Evolutionary conservation across 2,888 invertebrate genomes (phyloP).

Genomic region (Pimpla rufipes): DNA sequence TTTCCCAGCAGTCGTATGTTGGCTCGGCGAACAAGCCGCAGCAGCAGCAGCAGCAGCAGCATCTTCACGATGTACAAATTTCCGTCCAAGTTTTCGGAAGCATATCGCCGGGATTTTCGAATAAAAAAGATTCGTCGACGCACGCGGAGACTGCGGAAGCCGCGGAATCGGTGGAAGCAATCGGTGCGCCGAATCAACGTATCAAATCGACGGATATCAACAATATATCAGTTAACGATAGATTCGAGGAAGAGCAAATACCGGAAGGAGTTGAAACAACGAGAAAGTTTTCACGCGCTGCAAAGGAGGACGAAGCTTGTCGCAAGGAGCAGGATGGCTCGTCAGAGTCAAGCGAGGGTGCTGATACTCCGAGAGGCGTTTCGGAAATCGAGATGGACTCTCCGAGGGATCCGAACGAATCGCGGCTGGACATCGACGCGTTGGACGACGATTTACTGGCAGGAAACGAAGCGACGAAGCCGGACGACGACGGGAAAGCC

Average conservation of each 20-base stretch:
- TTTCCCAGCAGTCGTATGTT: conserved; percentile 75
- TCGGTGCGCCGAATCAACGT: background rate
- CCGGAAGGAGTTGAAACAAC: conserved; percentile 13
- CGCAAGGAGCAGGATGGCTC: conserved; percentile 76
- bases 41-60: conserved; percentile 28
- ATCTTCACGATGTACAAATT: conserved; percentile 61
- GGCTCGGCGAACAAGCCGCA: conserved; percentile 2
- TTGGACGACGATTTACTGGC: conserved; percentile 79
- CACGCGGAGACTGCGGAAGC: background rate
- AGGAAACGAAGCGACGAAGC: conserved; percentile 22
- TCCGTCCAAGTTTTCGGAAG: conserved; percentile 65
- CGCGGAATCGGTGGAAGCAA: conserved; percentile 3
- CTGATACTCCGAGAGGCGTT: conserved; percentile 80
- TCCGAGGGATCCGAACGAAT: conserved; percentile 78
- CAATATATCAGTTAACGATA: conserved; percentile 11
- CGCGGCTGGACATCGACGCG: conserved; percentile 78
- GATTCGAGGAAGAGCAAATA: conserved; percentile 33
- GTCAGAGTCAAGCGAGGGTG: conserved; percentile 80
- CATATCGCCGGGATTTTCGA: conserved; percentile 62
- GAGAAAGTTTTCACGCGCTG: conserved; percentile 11
- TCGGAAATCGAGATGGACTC: conserved; percentile 83
- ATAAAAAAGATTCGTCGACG: conserved; percentile 13
- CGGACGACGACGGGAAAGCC: conserved; percentile 72
- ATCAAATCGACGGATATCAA: conserved; percentile 35
- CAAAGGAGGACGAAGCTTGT: conserved; percentile 50